Evolutionary conservation across 2,888 invertebrate genomes (phyloP).

Genomic region (Acleris sparsana): DNA sequence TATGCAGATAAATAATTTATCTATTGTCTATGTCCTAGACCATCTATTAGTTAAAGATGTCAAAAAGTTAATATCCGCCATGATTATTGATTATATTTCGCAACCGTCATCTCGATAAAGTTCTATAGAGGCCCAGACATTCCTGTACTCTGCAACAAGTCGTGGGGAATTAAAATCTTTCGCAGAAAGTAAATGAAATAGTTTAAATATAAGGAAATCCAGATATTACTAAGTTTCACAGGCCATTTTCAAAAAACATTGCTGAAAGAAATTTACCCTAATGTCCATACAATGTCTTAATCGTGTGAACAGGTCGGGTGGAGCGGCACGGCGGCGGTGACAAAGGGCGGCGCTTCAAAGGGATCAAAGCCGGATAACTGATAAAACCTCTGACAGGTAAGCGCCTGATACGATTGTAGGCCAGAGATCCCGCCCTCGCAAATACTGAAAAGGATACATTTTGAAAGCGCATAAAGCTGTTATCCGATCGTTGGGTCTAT

Average conservation of each 20-base stretch:
- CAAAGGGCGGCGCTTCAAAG: constrained; percentile 73
- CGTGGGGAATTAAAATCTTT: too few species aligned
- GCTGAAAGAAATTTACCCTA: neutral
- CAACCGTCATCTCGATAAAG: too few species aligned
- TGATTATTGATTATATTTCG: too few species aligned
- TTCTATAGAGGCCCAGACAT: too few species aligned
- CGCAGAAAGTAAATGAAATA: too few species aligned
- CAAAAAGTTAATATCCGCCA: too few species aligned
- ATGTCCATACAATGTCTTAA: constrained; percentile 60
- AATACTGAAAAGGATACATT: constrained; percentile 56
- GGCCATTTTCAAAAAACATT: too few species aligned
- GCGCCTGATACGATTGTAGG: constrained; percentile 75
- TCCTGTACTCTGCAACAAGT: neutral
- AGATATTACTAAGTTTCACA: too few species aligned
- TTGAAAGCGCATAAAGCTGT: constrained; percentile 30
- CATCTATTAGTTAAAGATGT: too few species aligned
- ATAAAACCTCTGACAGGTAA: constrained; percentile 63
- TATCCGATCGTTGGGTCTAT: constrained; percentile 31
- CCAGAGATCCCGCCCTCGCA: constrained; percentile 58
- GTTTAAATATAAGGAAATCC: too few species aligned
- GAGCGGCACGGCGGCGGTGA: constrained; percentile 47
- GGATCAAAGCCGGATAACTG: constrained; percentile 64
- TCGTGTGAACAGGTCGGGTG: constrained; percentile 63
- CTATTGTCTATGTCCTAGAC: too few species aligned
- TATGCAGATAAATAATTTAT: too few species aligned